Base-by-base conservation (phyloP, 1,140 invertebrate species). In the Drosophila bipectinata region DNA sequence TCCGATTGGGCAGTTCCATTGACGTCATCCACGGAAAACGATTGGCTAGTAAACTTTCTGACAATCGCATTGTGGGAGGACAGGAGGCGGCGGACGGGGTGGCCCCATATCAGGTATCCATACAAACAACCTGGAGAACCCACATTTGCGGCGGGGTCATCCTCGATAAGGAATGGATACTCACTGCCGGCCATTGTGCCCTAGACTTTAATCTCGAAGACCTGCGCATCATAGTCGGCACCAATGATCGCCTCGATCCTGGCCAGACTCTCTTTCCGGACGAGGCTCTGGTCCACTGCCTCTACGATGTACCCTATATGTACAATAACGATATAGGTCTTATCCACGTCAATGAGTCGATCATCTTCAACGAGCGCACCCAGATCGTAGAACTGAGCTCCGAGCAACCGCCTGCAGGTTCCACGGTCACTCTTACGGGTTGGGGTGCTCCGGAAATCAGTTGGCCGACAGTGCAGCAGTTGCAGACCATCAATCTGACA, bases 261-360 rank as follows among this genome's bases (percentile, higher is more conserved):
- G 91, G 77, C 6, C 74, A 76, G 41, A 51, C 49, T 4, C 57
- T 75, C 3, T 58, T 53, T 26, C 69, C 76, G 0, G 73, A 82
- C 9, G 10, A 76, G 32, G 67, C 78, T 0, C 21, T 71, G 4
- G 57, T 76, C 1, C 90, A 91, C 39, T 85, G 77, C 7, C 41
- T 77, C n/a, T 88, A 93, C 47, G 84, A 92, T 32, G 53, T 61
- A 5, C 91, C 91, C 0, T 51, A 55, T 3, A 1, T 67, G 0
- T 92, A 83, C 66, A 57, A 66, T 9, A 94, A 94, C 64, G 93
- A 94, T 61, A 92, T 94, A 32, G 93, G 92, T 26, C 62, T 94
- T 0, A 72, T 94, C 0, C 92, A 91, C 49, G 63, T 93, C 0
- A 74, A 88, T 3, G 72, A 66, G 3, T 80, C 90, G 1, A 93